Evolutionary conservation across 2,113 vertebrate species (phyloP).

Genomic region (Falco punctatus): DNA sequence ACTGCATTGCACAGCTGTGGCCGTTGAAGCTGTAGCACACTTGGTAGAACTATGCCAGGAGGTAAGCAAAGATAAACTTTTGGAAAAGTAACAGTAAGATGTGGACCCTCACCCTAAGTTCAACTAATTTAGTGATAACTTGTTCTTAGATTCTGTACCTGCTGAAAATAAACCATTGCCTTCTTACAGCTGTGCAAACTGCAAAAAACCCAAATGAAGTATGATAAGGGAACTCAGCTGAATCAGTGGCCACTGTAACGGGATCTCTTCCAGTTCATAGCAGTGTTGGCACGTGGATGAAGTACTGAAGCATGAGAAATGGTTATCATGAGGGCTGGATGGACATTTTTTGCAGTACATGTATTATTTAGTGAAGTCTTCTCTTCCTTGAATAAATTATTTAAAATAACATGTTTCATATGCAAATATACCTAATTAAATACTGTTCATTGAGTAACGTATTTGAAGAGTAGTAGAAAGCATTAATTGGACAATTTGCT

Average conservation of each 20-base stretch:
- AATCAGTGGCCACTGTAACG: neutral
- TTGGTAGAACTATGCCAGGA: neutral
- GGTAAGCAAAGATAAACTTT: neutral
- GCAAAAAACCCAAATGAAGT: neutral
- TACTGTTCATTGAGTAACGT: neutral
- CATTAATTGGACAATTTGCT: neutral
- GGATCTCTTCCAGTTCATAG: neutral
- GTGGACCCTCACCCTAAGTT: neutral
- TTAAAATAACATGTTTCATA: neutral
- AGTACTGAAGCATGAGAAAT: neutral
- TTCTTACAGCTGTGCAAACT: neutral
- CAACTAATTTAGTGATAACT: slow-evolving; percentile 3
- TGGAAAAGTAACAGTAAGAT: neutral
- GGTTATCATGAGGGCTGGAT: neutral
- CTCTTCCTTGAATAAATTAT: neutral
- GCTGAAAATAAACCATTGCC: neutral
- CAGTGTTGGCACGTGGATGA: neutral
- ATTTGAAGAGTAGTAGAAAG: neutral
- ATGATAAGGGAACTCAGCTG: neutral
- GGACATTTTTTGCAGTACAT: neutral
- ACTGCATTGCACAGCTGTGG: neutral
- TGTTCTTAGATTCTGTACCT: slow-evolving; percentile 6
- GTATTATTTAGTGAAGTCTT: neutral
- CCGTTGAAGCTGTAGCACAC: neutral
- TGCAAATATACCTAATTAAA: neutral